Percentiles rank a stretch among this genome's conserved stretches.
Evolutionary conservation across 2,113 vertebrate genomes (phyloP).

Genomic region (Varanus komodoensis): DNA sequence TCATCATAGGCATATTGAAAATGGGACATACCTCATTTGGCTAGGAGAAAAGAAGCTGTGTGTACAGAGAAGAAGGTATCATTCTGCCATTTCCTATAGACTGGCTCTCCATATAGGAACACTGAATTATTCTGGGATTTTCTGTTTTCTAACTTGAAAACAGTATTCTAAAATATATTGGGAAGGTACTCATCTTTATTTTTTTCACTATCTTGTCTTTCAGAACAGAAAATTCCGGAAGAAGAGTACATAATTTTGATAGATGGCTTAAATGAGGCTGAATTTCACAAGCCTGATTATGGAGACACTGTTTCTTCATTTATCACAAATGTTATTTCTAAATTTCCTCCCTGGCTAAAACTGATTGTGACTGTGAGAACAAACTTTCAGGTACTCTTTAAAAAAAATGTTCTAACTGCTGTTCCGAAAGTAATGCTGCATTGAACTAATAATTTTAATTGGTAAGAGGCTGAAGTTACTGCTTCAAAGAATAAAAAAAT

Average conservation of each 20-base stretch:
- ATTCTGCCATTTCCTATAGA: background rate
- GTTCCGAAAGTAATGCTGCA: background rate
- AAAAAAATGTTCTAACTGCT: slow-evolving; percentile 19
- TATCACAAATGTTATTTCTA: slow-evolving; percentile 89
- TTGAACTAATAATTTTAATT: background rate
- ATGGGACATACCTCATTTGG: background rate
- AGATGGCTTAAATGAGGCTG: slow-evolving; percentile 96
- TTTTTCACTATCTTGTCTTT: slow-evolving; percentile 59
- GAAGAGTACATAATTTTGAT: slow-evolving; percentile 95
- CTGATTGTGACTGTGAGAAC: slow-evolving; percentile 92
- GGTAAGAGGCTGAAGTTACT: background rate
- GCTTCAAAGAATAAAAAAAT: no score
- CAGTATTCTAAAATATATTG: background rate
- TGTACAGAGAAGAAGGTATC: no score
- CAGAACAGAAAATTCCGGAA: slow-evolving; percentile 94
- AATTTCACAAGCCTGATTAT: slow-evolving; percentile 99
- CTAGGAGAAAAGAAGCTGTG: background rate
- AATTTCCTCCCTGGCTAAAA: slow-evolving; percentile 95
- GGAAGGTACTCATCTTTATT: slow-evolving; percentile 43
- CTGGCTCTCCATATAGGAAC: background rate
- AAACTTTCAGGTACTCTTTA: slow-evolving; percentile 88
- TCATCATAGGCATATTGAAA: background rate
- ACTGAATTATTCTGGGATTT: background rate
- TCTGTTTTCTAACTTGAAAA: background rate
- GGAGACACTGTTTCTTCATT: slow-evolving; percentile 97